Evolutionary conservation across 1,140 invertebrate species (phyloP), one percentile per base, ranked within the genome.

Genomic region (Pogonus chalceus): DNA sequence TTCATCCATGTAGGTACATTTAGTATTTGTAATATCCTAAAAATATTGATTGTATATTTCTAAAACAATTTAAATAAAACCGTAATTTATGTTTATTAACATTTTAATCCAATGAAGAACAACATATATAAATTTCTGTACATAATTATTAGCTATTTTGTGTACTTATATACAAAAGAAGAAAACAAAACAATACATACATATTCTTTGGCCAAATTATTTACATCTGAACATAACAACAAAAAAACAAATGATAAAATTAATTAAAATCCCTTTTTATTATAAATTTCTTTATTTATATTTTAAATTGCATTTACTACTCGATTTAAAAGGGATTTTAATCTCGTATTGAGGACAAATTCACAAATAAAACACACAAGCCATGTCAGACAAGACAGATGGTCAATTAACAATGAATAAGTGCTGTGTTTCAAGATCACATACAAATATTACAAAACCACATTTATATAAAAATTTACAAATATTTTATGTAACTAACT

Each of bases 51-150:
- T 31, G 26, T 31, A 31, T 7, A 4, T 31, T 31, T 31, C 26
- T 31, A 31, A 31, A 31, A 31, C 26, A 31, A 31, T 31, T 10
- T 43, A 43, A 43, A 43, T 43, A 43, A 43, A 43, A 43, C 18
- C 37, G 18, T 43, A 18, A 10, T 18, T 43, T 43, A 43, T 12
- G 37, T 43, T 43, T 43, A 43, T 10, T 18, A 43, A 12, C 18
- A 18, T 62, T 62, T 64, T 64, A 62, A 54, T 62, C 52, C 62
- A 65, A 62, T 65, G 62, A 63, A 64, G 63, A 69, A 69, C 65
- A 67, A 69, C 67, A 67, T 66, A 69, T 65, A 65, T 67, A 69
- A 43, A 67, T 67, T 69, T 69, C 67, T 69, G 67, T 69, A 69
- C 65, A 69, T 59, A 67, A 64, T 60, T 43, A 43, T 63, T 59